phyloP scores from a whole-genome alignment of 2,113 vertebrate genomes.

The Regulus satrapa region DNA sequence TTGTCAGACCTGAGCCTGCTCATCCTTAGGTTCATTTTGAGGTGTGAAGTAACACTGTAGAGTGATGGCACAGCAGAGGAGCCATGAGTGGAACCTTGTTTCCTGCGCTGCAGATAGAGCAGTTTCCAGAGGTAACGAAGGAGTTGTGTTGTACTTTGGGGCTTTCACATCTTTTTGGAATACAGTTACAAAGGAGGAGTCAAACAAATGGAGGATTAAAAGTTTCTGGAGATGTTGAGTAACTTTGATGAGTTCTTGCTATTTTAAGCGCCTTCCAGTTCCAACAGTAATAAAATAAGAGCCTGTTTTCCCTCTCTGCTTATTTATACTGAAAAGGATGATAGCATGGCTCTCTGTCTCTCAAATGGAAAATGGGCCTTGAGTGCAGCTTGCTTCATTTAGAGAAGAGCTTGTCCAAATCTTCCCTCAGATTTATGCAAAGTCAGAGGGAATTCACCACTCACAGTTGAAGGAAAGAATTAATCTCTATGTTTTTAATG shows the following conservation, averaged over 20 bases:
- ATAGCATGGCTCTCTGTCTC: neutral
- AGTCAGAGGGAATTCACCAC: neutral
- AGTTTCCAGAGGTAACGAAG: neutral
- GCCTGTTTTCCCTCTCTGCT: neutral
- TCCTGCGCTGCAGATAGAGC: neutral
- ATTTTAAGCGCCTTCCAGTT: neutral
- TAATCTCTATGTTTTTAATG: neutral
- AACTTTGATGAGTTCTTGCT: neutral
- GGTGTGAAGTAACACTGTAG: neutral
- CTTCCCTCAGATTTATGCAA: neutral
- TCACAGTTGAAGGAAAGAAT: neutral
- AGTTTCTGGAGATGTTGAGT: neutral
- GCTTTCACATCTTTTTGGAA: neutral
- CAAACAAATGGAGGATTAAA: neutral
- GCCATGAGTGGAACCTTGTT: neutral
- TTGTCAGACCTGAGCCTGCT: neutral
- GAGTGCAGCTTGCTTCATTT: neutral
- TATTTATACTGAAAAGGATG: neutral
- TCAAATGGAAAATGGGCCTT: neutral
- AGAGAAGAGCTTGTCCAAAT: neutral
- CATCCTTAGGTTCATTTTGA: neutral
- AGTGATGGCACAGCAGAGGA: neutral
- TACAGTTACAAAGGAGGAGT: neutral
- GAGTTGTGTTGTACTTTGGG: neutral
- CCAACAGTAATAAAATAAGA: neutral